Conservation (phyloP, 2,888 invertebrate genomes). For the Nomada hirtipes region DNA sequence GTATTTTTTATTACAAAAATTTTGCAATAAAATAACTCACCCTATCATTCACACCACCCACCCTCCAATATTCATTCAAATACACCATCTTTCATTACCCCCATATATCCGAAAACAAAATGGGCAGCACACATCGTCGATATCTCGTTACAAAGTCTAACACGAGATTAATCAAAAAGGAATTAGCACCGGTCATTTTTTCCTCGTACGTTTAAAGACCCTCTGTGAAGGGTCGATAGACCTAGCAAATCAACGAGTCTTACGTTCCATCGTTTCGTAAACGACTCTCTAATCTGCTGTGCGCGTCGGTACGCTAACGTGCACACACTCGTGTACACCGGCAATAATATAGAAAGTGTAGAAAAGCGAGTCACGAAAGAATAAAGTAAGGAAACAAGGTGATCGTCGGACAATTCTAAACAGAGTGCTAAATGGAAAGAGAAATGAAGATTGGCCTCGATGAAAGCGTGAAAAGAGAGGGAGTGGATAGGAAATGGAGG, state of each 20-base stretch:
- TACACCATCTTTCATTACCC: not conserved
- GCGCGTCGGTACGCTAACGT: not conserved
- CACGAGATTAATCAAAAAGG: not conserved
- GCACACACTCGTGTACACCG: not conserved
- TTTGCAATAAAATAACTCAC: too few species aligned
- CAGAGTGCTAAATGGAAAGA: not conserved
- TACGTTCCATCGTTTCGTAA: constrained; percentile 6
- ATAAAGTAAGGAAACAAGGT: not conserved
- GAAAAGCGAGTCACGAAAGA: not conserved
- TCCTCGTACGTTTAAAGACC: constrained; percentile 9
- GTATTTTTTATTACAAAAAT: too few species aligned
- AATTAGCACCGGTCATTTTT: constrained; percentile 1
- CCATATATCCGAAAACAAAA: not conserved
- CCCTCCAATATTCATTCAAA: not conserved
- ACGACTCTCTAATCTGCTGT: constrained; percentile 7
- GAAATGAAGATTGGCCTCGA: constrained; percentile 6
- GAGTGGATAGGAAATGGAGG: not conserved
- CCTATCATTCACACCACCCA: too few species aligned
- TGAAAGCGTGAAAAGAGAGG: not conserved
- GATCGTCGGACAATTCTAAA: not conserved
- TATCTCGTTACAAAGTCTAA: not conserved
- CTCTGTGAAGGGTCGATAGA: not conserved
- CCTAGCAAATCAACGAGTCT: constrained; percentile 9
- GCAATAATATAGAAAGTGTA: not conserved
- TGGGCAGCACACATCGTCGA: not conserved